phyloP scores from a whole-genome alignment of 1,140 invertebrate genomes.

The Steinernema khuongi region DNA sequence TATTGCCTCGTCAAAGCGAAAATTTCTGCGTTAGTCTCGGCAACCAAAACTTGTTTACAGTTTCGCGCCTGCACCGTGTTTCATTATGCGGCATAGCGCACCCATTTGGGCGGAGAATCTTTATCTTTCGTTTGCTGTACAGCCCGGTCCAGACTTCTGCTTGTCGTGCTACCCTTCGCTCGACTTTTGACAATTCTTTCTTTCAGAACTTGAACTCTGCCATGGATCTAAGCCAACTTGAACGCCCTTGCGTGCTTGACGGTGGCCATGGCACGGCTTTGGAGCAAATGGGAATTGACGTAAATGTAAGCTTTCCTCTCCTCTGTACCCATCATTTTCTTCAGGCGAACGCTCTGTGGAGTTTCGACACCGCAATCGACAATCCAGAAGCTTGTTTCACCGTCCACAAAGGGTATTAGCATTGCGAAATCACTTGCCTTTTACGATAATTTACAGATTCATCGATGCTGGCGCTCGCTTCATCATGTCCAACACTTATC shows the following conservation, averaged over 20 bases:
- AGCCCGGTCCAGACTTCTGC: neutral
- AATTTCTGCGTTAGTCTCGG: too few species aligned
- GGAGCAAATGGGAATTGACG: slow-evolving; percentile 14
- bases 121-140: neutral
- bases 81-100: too few species aligned
- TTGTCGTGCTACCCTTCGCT: neutral
- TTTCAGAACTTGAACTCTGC: neutral
- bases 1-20: too few species aligned
- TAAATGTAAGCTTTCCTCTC: slow-evolving; percentile 14
- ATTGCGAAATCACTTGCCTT: neutral
- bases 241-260: neutral
- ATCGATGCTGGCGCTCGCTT: slow-evolving; percentile 73
- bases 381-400: slow-evolving; percentile 15
- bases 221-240: neutral
- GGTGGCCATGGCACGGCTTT: slow-evolving; percentile 19
- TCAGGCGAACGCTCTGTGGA: slow-evolving; percentile 25
- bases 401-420: slow-evolving; percentile 22
- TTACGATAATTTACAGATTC: slow-evolving; percentile 35
- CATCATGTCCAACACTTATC: slow-evolving; percentile 80
- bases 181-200: neutral
- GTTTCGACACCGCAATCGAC: slow-evolving; percentile 12
- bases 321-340: slow-evolving; percentile 13
- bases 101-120: too few species aligned
- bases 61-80: too few species aligned
- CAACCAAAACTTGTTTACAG: too few species aligned